Evolutionary conservation across 2,888 invertebrate species (phyloP).

Genomic region (Nymphalis urticae): DNA sequence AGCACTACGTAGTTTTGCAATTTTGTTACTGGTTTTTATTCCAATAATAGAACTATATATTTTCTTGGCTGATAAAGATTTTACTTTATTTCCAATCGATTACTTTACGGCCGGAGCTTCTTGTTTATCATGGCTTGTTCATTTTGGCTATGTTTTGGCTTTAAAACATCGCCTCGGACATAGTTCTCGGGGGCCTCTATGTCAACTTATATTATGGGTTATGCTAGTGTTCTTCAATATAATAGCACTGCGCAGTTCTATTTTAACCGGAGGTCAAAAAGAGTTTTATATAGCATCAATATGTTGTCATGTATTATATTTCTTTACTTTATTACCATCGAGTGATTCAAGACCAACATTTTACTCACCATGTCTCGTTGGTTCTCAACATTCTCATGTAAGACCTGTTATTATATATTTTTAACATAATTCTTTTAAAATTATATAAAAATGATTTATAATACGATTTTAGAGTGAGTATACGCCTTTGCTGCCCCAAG

Average conservation of each 20-base stretch:
- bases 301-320: constrained; percentile 85
- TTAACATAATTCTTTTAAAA: neutral
- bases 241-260: constrained; percentile 85
- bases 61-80: constrained; percentile 76
- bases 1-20: constrained; percentile 83
- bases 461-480: constrained; percentile 79
- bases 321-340: constrained; percentile 86
- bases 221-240: constrained; percentile 84
- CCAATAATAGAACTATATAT: constrained; percentile 87
- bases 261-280: constrained; percentile 73
- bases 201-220: constrained; percentile 86
- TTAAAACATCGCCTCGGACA: constrained; percentile 83
- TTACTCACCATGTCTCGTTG: constrained; percentile 73
- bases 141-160: constrained; percentile 87
- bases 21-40: constrained; percentile 83
- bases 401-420: constrained; percentile 43
- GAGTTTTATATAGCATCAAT: constrained; percentile 84
- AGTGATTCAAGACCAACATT: constrained; percentile 73
- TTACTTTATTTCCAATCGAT: constrained; percentile 83
- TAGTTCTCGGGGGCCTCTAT: constrained; percentile 88
- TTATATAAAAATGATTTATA: neutral
- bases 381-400: constrained; percentile 79
- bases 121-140: constrained; percentile 90
- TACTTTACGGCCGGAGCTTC: constrained; percentile 87
- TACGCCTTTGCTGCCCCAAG: constrained; percentile 83